These are phyloP conservation scores for Sula dactylatra DNA, from an alignment of 2,113 vertebrate species.

Conservation along the genomic window DNA sequence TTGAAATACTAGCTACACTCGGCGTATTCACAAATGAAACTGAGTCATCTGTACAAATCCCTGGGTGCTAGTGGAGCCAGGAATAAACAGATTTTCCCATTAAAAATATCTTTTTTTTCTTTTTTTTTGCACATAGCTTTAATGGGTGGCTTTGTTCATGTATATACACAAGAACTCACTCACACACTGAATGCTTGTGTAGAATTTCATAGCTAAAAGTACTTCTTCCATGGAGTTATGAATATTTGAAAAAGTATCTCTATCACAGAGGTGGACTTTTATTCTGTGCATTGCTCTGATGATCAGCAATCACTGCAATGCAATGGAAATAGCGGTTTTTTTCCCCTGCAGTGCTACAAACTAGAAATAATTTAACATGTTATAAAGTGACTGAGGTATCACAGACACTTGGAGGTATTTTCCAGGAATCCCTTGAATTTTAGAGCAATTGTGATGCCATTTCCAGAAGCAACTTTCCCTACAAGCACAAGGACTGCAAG, in stretches of 20 bases:
- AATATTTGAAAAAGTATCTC: constrained; percentile 33
- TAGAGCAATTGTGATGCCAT: background rate
- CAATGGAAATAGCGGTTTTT: background rate
- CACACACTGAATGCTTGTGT: background rate
- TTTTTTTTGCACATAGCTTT: background rate
- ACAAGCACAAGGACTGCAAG: background rate
- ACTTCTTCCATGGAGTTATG: background rate
- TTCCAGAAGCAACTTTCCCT: background rate
- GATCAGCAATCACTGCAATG: background rate
- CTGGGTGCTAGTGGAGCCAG: background rate
- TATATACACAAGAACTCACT: background rate
- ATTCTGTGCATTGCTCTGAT: background rate
- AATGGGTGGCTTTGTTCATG: background rate
- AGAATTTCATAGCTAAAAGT: background rate
- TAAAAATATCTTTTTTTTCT: background rate
- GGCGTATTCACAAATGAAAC: background rate
- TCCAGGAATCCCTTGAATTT: background rate
- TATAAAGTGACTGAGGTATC: background rate
- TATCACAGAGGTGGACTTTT: background rate
- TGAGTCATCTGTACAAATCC: background rate
- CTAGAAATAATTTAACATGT: background rate
- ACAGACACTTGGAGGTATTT: background rate
- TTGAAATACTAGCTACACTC: background rate
- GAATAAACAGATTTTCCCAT: background rate
- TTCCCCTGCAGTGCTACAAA: background rate